Base-by-base conservation (phyloP, 2,797 vertebrate genomes). In the Sebastes melanostomus region DNA sequence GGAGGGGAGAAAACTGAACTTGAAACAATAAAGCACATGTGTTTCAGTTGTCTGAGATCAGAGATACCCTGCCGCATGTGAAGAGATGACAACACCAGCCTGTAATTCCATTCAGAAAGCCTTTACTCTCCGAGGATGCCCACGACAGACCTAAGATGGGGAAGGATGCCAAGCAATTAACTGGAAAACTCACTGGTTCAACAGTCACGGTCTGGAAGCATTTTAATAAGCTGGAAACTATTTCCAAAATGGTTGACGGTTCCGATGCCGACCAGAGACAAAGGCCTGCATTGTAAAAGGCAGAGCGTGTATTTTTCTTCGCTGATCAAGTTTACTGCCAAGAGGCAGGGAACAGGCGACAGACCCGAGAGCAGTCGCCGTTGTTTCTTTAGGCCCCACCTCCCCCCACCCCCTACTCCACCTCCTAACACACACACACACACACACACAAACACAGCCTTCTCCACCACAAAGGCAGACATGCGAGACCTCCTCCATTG, bases 141-240 rank as follows among this genome's bases (percentile, higher is more conserved):
- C 84, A 80, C 61, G 74, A 83, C 91, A 90, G 84, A 90, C 82
- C 83, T 86, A 85, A 81, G 81, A 91, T 80, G 87, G 83, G 86
- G 82, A 92, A 74, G 82, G 92, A 95, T 92, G 92, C 92, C 94
- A 95, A 91, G 89, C 93, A 95, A 95, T 95, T 95, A 95, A 94
- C 92, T 89, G 86, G 88, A 94, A 94, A 93, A 94, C 93, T 88
- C 82, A 91, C 91, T 95, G 84, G 89, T 93, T 93, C 90, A 94
- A 94, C 92, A 95, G 93, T 93, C 92, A 92, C 72, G 75, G 94
- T 95, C 94, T 96, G 95, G 94, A 95, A 96, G 92, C 88, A 75
- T 95, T 95, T 95, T 95, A 95, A 96, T 96, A 95, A 93, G 93
- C 93, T 95, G 95, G 95, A 96, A 96, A 95, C 94, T 95, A 95